phyloP scores from a whole-genome alignment of 2,113 vertebrate species.

The Amazona guildingii region DNA sequence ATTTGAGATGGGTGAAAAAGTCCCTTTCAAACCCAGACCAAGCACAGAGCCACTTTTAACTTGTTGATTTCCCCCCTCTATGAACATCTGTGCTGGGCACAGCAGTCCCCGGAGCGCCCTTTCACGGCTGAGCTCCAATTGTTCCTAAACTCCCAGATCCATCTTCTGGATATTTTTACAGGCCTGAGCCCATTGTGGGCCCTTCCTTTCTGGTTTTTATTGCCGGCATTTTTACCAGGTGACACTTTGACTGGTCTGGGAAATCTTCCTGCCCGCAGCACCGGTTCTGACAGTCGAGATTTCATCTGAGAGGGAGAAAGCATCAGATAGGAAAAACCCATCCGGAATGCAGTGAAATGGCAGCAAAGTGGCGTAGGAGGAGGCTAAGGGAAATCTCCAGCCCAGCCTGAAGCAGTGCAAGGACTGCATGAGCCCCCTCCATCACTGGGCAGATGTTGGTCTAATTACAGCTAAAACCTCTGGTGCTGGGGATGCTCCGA shows the following conservation, averaged over 20 bases:
- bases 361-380: background rate
- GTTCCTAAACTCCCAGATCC: slow-evolving; percentile 22
- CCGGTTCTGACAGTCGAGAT: background rate
- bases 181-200: background rate
- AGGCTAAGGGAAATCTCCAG: background rate
- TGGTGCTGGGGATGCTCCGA: background rate
- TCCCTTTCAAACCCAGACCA: background rate
- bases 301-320: background rate
- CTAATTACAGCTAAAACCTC: slow-evolving; percentile 1
- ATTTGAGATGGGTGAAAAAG: background rate
- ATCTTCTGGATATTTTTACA: slow-evolving; percentile 36
- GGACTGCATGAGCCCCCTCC: background rate
- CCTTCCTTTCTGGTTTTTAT: slow-evolving; percentile 16
- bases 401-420: background rate
- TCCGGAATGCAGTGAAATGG: background rate
- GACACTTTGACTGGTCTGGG: slow-evolving; percentile 26
- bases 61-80: background rate
- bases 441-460: background rate
- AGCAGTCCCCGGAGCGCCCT: background rate
- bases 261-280: background rate
- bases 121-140: background rate
- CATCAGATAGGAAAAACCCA: background rate
- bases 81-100: background rate
- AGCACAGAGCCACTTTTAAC: background rate
- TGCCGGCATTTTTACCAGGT: background rate